A percentile compares a stretch with the other conserved stretches of the same genome.
phyloP scores from a whole-genome alignment of 2,888 invertebrate species.

The Drosophila demipolita region DNA sequence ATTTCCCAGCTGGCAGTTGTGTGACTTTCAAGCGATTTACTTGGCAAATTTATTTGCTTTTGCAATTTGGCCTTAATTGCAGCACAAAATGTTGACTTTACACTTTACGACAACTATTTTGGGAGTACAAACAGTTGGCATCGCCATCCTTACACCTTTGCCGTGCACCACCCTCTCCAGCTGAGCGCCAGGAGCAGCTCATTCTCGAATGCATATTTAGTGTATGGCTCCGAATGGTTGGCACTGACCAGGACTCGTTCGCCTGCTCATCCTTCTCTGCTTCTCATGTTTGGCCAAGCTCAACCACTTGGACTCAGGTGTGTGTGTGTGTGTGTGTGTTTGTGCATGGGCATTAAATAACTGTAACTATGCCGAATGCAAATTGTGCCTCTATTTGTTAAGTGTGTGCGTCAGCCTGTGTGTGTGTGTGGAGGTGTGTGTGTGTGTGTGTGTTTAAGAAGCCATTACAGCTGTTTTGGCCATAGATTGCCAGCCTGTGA shows the following conservation, averaged over 20 bases:
- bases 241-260: constrained; percentile 35
- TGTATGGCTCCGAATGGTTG: not conserved
- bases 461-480: constrained; percentile 37
- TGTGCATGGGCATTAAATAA: constrained; percentile 63
- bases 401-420: constrained; percentile 15
- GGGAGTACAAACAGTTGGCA: constrained; percentile 29
- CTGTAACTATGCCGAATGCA: constrained; percentile 70
- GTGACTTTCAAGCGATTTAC: constrained; percentile 59
- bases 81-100: constrained; percentile 76
- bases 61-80: constrained; percentile 73
- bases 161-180: too few relatives aligned
- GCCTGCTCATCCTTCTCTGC: constrained; percentile 39
- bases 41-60: constrained; percentile 68
- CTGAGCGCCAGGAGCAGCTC: not conserved
- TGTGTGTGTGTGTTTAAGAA: constrained; percentile 31
- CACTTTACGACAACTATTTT: constrained; percentile 64
- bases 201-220: constrained; percentile 48
- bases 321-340: constrained; percentile 23
- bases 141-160: not conserved
- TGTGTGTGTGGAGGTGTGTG: constrained; percentile 16
- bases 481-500: not conserved
- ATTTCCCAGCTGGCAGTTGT: constrained; percentile 36
- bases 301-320: constrained; percentile 55
- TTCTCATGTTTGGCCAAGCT: constrained; percentile 60
- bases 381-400: constrained; percentile 55